Evolutionary conservation across 1,140 invertebrate genomes (phyloP).

Genomic region (Caerostris extrusa): DNA sequence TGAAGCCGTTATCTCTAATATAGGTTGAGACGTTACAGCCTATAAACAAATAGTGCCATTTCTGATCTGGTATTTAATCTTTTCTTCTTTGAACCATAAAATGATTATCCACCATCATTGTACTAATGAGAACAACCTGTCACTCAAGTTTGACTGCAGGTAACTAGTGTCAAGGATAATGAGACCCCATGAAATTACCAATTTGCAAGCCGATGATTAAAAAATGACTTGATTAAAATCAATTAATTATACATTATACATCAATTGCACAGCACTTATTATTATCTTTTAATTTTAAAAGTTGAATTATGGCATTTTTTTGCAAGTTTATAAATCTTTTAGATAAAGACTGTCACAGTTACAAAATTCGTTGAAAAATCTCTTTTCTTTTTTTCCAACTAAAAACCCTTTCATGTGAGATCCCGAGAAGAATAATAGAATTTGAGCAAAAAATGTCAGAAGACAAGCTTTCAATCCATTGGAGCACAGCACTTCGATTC

Average conservation of each 20-base stretch:
- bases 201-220: too few species aligned
- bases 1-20: slow-evolving; percentile 3
- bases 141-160: too few species aligned
- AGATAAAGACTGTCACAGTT: too few species aligned
- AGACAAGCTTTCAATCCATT: slow-evolving; percentile 28
- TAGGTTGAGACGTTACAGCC: neutral
- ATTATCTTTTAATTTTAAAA: too few species aligned
- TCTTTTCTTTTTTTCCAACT: neutral
- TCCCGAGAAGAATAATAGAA: slow-evolving; percentile 16
- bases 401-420: neutral
- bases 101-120: neutral
- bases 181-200: too few species aligned
- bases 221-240: too few species aligned
- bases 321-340: too few species aligned
- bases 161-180: too few species aligned
- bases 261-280: too few species aligned
- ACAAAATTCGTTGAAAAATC: neutral
- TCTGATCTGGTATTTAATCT: slow-evolving; percentile 39
- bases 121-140: too few species aligned
- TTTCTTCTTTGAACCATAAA: slow-evolving; percentile 40
- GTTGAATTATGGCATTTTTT: too few species aligned
- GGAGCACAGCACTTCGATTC: slow-evolving; percentile 28
- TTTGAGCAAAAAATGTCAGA: slow-evolving; percentile 44
- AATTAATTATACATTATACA: too few species aligned
- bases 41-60: slow-evolving; percentile 47